Evolutionary conservation across 2,113 vertebrate genomes (phyloP).

Genomic region (Clupea harengus): DNA sequence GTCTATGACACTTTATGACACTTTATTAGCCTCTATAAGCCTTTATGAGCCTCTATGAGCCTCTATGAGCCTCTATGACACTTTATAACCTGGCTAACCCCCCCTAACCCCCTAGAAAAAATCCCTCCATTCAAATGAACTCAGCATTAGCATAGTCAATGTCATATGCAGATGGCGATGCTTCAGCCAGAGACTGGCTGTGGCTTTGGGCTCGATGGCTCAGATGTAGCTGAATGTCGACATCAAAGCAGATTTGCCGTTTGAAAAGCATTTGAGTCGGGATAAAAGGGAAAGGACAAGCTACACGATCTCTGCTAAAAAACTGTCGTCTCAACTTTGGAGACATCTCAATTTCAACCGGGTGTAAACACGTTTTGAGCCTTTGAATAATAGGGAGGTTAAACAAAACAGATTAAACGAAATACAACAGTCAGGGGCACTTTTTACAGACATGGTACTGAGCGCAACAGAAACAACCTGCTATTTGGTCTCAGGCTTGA

Average conservation of each 20-base stretch:
- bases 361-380: no score
- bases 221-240: not conserved
- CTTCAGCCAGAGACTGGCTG: not conserved
- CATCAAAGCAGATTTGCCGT: not conserved
- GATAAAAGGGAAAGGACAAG: not conserved
- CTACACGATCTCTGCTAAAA: not conserved
- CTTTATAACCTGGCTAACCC: no score
- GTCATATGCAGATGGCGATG: not conserved
- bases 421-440: not conserved
- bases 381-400: not conserved
- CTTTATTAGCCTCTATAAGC: no score
- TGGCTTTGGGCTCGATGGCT: not conserved
- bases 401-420: not conserved
- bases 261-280: not conserved
- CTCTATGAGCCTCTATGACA: no score
- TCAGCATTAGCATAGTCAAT: not conserved
- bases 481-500: no score
- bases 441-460: not conserved
- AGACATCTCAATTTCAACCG: no score
- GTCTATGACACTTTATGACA: no score
- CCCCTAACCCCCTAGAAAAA: not conserved
- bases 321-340: no score
- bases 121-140: no score
- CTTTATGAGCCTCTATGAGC: no score
- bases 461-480: not conserved